Evolutionary conservation across 2,888 invertebrate genomes (phyloP).

Genomic region (Pristionchus mayeri): DNA sequence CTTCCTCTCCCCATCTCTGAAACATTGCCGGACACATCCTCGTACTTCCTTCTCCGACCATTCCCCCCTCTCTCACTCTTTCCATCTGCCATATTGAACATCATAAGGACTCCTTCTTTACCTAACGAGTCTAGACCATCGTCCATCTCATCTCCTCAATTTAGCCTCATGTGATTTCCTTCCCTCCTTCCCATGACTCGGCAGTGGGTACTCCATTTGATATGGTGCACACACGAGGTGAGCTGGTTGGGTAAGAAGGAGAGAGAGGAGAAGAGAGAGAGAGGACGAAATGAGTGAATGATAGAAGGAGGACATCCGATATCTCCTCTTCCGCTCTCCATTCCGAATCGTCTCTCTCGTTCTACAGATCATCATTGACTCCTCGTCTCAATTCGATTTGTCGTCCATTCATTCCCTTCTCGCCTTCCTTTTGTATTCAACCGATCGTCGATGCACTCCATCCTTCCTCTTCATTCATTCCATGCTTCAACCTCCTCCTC

Average conservation of each 20-base stretch:
- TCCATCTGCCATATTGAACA: background rate
- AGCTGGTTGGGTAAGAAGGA: background rate
- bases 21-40: background rate
- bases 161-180: background rate
- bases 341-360: background rate
- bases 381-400: background rate
- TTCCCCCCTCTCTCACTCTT: background rate
- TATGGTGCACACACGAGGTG: conserved; percentile 6
- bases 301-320: conserved; percentile 35
- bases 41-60: background rate
- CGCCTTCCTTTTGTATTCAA: background rate
- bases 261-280: conserved; percentile 38
- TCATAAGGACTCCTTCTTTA: background rate
- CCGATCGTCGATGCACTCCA: background rate
- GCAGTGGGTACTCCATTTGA: conserved; percentile 13
- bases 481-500: background rate
- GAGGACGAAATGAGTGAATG: conserved; percentile 10
- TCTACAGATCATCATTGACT: conserved; percentile 2
- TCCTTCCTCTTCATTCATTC: background rate
- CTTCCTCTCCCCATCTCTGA: conserved; percentile 19
- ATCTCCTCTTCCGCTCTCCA: background rate
- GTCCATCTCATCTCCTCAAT: background rate
- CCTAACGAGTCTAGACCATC: background rate
- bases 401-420: background rate
- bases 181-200: conserved; percentile 14